Evolutionary conservation across 2,797 vertebrate genomes (phyloP).

Genomic region (Simalia tracyae): DNA sequence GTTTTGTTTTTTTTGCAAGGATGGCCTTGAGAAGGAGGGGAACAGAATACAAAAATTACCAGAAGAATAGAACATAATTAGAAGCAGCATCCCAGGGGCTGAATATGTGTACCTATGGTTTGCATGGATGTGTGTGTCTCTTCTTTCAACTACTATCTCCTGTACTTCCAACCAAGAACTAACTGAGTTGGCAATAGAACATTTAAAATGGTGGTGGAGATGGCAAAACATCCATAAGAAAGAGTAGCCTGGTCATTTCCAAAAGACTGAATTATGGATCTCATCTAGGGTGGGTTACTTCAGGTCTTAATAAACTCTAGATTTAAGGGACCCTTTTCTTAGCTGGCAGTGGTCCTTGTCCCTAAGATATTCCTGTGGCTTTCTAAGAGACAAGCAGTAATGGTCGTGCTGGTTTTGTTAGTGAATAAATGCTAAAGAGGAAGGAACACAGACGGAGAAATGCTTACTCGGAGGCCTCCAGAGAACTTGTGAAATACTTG

Average conservation of each 20-base stretch:
- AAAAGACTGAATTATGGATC: not conserved
- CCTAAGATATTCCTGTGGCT: not conserved
- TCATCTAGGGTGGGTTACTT: not conserved
- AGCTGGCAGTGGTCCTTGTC: too few species aligned
- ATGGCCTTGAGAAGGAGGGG: not conserved
- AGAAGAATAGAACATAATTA: not conserved
- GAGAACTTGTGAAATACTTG: constrained; percentile 30
- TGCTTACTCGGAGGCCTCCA: constrained; percentile 57
- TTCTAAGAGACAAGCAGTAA: not conserved
- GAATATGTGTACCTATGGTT: not conserved
- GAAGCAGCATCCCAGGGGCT: not conserved
- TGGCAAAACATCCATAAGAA: not conserved
- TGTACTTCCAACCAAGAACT: not conserved
- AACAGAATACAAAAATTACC: not conserved
- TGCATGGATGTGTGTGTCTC: not conserved
- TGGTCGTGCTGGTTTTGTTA: not conserved
- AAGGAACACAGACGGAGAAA: constrained; percentile 39
- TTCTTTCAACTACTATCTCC: not conserved
- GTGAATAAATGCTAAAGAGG: not conserved
- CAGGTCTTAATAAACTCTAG: not conserved
- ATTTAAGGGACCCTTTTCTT: not conserved
- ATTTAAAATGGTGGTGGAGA: not conserved
- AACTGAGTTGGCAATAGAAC: not conserved
- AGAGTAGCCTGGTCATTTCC: not conserved
- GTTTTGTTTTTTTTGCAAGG: not conserved